Percentiles rank a stretch among this genome's conserved stretches.
phyloP scores from a whole-genome alignment of 2,797 vertebrate species.

The Megaceryle alcyon region DNA sequence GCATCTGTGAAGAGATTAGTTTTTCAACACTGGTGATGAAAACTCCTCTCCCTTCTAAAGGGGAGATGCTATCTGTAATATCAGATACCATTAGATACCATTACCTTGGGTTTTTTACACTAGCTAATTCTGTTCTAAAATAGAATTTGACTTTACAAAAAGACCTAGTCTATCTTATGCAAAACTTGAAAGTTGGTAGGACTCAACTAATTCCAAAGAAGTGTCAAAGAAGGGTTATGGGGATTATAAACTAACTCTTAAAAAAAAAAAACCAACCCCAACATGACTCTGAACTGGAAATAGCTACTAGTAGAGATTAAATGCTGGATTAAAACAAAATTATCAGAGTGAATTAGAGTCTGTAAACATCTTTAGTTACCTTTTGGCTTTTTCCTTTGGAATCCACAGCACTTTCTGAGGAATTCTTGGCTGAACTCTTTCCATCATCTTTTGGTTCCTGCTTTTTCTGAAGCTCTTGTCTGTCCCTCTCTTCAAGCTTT shows the following conservation, averaged over 20 bases:
- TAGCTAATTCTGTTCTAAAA: neutral
- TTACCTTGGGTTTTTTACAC: neutral
- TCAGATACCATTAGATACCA: neutral
- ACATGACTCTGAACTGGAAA: neutral
- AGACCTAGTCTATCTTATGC: neutral
- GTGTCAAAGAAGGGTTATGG: neutral
- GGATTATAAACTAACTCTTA: neutral
- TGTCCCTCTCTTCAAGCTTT: constrained; percentile 93
- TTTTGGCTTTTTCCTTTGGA: constrained; percentile 85
- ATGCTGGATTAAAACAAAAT: neutral
- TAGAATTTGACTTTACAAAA: neutral
- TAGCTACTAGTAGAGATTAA: neutral
- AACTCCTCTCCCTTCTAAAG: neutral
- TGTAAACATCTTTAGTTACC: constrained; percentile 74
- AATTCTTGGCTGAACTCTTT: constrained; percentile 72
- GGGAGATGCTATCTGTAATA: neutral
- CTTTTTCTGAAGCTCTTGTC: constrained; percentile 85
- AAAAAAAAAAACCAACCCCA: neutral
- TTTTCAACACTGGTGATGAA: neutral
- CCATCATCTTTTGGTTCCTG: constrained; percentile 82
- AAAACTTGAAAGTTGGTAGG: neutral
- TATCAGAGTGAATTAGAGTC: neutral
- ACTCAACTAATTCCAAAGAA: neutral
- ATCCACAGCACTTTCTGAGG: constrained; percentile 77
- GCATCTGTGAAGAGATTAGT: neutral